Evolutionary conservation across 2,113 vertebrate genomes (phyloP), one percentile per base, ranked within the genome.

Genomic region (Gobius niger): DNA sequence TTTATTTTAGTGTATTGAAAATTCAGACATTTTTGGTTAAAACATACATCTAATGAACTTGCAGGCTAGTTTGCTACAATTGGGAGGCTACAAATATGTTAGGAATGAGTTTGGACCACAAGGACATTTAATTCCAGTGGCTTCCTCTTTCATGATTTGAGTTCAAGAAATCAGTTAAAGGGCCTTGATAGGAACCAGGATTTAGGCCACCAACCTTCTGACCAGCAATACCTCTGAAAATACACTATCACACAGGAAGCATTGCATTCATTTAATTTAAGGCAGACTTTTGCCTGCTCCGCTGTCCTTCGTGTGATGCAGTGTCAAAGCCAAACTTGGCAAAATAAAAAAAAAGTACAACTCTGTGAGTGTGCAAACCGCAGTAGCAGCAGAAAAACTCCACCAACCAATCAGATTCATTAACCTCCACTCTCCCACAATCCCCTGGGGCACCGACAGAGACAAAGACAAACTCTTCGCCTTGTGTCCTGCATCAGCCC

Each of bases 401-500:
- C 71, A 86, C 56, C 74, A 87, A 70, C 85, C 87, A 88, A 92
- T 90, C 89, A 90, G 77, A 85, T 86, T 91, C 91, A 92, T 92
- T 92, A 93, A 91, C 90, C 90, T 90, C 85, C 77, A 88, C 84
- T 73, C 86, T 88, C 79, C 86, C 81, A 86, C 82, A 86, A 85
- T 85, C 83, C 87, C 88, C 75, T 60, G 75, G 82, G 84, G 80
- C 66, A 81, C 81, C 76, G 65, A 83, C 68, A 82, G 80, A 92
- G 89, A 92, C 87, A 93, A 89, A 91, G 90, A 92, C 90, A 92
- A 92, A 91, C 89, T 87, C 74, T 82, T 74, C 75, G 77, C 72
- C 81, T 73, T 74, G 86, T 85, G 86, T 87, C 85, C 88, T 88
- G 80, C 8, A 12, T 71, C 75, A 47, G 67, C 75, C 74, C 56